Percentiles rank a stretch among this genome's conserved stretches.
Conservation (phyloP, 1,140 invertebrate species). For the Trialeurodes vaporariorum region DNA sequence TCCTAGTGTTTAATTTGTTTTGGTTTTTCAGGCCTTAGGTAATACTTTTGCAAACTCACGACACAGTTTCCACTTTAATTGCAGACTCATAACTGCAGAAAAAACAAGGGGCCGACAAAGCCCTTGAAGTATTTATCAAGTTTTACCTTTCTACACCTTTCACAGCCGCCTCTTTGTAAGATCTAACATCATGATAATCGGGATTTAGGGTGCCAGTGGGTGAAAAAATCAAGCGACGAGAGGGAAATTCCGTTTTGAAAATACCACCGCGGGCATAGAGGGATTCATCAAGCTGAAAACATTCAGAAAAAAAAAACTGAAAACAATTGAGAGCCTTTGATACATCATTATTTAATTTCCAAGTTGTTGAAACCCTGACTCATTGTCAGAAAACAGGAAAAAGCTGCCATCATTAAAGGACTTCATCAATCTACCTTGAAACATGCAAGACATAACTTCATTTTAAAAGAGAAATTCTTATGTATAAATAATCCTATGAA, state of each 20-base stretch:
- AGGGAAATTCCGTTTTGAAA: conserved; percentile 14
- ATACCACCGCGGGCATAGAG: conserved; percentile 16
- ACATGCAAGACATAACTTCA: background rate
- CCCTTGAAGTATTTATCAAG: conserved; percentile 28
- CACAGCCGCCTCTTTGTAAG: conserved; percentile 47
- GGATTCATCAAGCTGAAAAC: conserved; percentile 18
- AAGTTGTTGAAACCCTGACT: too few relatives aligned
- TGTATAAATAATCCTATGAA: too few relatives aligned
- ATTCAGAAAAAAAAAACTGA: background rate
- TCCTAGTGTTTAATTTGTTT: too few relatives aligned
- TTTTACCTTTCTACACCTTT: conserved; percentile 47
- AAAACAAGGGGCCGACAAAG: conserved; percentile 50
- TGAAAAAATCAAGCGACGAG: conserved; percentile 19
- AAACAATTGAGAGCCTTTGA: too few relatives aligned
- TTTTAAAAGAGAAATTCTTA: background rate
- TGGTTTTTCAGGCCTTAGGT: too few relatives aligned
- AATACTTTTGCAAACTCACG: too few relatives aligned
- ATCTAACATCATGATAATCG: conserved; percentile 70
- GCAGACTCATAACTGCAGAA: too few relatives aligned
- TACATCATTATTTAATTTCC: too few relatives aligned
- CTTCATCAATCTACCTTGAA: too few relatives aligned
- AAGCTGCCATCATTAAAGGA: too few relatives aligned
- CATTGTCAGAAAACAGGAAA: too few relatives aligned
- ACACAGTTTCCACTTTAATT: too few relatives aligned
- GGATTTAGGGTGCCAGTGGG: conserved; percentile 16